phyloP scores from a whole-genome alignment of 2,888 invertebrate genomes.

The Nipponacmea schrenckii region DNA sequence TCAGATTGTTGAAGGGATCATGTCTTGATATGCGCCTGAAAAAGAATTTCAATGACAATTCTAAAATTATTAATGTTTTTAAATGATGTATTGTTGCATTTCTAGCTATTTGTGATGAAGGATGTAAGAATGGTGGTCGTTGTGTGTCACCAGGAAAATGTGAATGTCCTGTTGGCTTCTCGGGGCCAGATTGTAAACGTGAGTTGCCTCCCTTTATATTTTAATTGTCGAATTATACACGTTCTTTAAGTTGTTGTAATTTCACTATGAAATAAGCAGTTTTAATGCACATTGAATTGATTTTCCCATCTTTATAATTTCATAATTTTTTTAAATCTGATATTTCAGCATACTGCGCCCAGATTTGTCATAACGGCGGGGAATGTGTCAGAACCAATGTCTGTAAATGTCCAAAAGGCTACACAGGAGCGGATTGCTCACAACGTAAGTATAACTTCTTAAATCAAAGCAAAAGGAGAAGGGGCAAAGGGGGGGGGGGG shows the following conservation, averaged over 20 bases:
- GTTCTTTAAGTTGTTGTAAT: too few species aligned
- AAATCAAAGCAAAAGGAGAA: too few species aligned
- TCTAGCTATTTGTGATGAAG: slow-evolving; percentile 81
- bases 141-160: slow-evolving; percentile 83
- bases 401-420: slow-evolving; percentile 91
- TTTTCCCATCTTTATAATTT: too few species aligned
- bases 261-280: too few species aligned
- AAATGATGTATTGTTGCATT: slow-evolving; percentile 37
- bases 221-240: neutral
- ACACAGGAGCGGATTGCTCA: slow-evolving; percentile 89
- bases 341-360: slow-evolving; percentile 84
- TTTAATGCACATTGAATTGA: too few species aligned
- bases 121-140: slow-evolving; percentile 84
- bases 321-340: slow-evolving; percentile 6
- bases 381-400: slow-evolving; percentile 94
- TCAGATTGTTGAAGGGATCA: too few species aligned
- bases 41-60: too few species aligned
- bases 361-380: slow-evolving; percentile 92
- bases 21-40: too few species aligned
- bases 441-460: slow-evolving; percentile 76
- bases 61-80: too few species aligned
- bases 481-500: too few species aligned
- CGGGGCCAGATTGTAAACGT: slow-evolving; percentile 57
- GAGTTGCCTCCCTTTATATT: slow-evolving; percentile 30
- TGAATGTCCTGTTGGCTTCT: slow-evolving; percentile 75